phyloP scores from a whole-genome alignment of 2,797 vertebrate genomes.

The Acipenser oxyrinchus region DNA sequence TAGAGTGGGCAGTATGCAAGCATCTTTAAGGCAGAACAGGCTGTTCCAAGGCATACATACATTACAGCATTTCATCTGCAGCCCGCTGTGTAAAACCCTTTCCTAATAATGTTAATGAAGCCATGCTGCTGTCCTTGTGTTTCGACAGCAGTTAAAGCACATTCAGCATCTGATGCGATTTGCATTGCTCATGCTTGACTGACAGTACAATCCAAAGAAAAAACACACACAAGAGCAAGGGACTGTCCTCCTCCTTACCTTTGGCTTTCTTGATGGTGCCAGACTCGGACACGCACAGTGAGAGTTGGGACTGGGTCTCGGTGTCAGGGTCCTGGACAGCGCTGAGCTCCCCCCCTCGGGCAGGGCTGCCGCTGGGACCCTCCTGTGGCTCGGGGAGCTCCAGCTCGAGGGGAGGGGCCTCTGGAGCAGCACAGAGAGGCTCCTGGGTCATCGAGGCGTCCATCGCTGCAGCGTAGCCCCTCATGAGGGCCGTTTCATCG shows the following conservation, averaged over 20 bases:
- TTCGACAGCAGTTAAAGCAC: not conserved
- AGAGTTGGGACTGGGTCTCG: conserved; percentile 70
- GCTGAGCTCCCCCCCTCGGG: conserved; percentile 52
- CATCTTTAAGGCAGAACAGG: no score
- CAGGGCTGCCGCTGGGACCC: conserved; percentile 41
- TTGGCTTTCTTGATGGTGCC: conserved; percentile 73
- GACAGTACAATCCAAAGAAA: no score
- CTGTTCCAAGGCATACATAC: no score
- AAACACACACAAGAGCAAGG: not conserved
- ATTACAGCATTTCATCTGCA: no score
- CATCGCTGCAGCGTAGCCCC: conserved; percentile 82
- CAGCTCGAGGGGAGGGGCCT: conserved; percentile 33
- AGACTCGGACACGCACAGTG: conserved; percentile 73
- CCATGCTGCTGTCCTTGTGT: no score
- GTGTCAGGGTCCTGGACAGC: conserved; percentile 63
- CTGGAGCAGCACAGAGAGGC: conserved; percentile 30
- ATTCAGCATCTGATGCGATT: no score
- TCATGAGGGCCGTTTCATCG: conserved; percentile 75
- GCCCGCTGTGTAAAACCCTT: no score
- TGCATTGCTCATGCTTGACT: no score
- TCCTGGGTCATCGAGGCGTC: conserved; percentile 62
- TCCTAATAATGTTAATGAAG: no score
- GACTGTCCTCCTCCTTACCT: conserved; percentile 53
- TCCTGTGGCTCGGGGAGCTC: conserved; percentile 37
- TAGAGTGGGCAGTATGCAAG: no score